These are phyloP conservation scores for Dascillus cervinus DNA, from an alignment of 2,888 invertebrate species.

Conservation along the genomic window DNA sequence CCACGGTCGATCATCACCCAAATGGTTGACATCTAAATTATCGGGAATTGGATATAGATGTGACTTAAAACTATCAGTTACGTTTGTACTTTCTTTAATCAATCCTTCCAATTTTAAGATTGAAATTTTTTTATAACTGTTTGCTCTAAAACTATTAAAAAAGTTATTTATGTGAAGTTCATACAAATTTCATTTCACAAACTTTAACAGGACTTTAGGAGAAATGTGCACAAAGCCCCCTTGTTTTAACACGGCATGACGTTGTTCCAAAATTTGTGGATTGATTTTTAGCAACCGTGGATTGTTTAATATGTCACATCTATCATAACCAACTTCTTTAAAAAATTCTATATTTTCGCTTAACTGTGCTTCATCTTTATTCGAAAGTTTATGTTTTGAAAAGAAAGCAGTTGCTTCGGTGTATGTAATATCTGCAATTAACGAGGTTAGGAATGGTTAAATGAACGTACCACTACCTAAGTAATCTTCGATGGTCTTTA, in stretches of 20 bases:
- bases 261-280: slow-evolving; percentile 51
- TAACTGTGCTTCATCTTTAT: slow-evolving; percentile 6
- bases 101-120: slow-evolving; percentile 37
- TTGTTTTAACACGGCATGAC: slow-evolving; percentile 53
- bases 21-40: slow-evolving; percentile 15
- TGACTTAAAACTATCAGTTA: slow-evolving; percentile 35
- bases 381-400: slow-evolving; percentile 5
- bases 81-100: slow-evolving; percentile 38
- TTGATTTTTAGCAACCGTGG: slow-evolving; percentile 52
- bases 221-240: slow-evolving; percentile 47
- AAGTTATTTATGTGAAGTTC: slow-evolving; percentile 36
- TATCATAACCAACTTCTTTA: slow-evolving; percentile 43
- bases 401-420: too few relatives aligned
- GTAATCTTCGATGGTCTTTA: too few relatives aligned
- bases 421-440: too few relatives aligned
- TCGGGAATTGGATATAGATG: slow-evolving; percentile 25
- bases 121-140: slow-evolving; percentile 33
- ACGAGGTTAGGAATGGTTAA: too few relatives aligned
- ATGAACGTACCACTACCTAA: too few relatives aligned
- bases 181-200: slow-evolving; percentile 37
- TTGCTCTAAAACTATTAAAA: slow-evolving; percentile 30
- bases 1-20: slow-evolving; percentile 27
- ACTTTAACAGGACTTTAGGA: slow-evolving; percentile 25
- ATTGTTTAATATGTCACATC: slow-evolving; percentile 47
- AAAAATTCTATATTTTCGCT: slow-evolving; percentile 1